Evolutionary conservation across 2,888 invertebrate genomes (phyloP).

Genomic region (Autographa pulchrina): DNA sequence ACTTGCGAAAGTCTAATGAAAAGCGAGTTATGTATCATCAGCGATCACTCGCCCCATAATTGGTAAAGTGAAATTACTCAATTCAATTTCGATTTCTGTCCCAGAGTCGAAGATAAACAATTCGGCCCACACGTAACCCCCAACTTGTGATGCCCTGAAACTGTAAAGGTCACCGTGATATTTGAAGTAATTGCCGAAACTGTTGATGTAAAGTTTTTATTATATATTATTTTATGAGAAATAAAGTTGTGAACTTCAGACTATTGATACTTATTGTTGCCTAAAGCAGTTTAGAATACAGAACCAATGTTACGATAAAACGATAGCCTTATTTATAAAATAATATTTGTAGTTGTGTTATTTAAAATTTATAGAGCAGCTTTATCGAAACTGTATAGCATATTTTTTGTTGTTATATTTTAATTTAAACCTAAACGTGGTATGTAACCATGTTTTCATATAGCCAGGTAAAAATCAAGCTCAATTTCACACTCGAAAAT

Average conservation of each 20-base stretch:
- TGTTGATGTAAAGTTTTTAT: conserved; percentile 41
- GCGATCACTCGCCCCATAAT: background rate
- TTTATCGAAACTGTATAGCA: background rate
- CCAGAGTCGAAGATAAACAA: conserved; percentile 15
- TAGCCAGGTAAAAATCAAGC: conserved; percentile 40
- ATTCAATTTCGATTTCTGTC: conserved; percentile 10
- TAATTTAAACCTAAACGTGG: background rate
- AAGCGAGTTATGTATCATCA: background rate
- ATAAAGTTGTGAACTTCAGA: conserved; percentile 41
- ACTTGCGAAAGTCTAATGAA: conserved; percentile 19
- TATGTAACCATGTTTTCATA: conserved; percentile 21
- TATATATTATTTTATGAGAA: conserved; percentile 34
- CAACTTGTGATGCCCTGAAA: conserved; percentile 26
- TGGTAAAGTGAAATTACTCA: background rate
- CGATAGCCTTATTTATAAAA: background rate
- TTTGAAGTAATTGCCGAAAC: conserved; percentile 49
- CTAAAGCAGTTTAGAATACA: conserved; percentile 17
- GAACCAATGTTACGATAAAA: conserved; percentile 2
- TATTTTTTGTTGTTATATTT: background rate
- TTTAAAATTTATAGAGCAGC: background rate
- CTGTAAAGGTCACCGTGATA: conserved; percentile 48
- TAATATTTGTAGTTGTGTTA: background rate
- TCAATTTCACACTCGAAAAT: conserved; percentile 50
- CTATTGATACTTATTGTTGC: conserved; percentile 25
- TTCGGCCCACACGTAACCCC: conserved; percentile 18